phyloP scores from a whole-genome alignment of 2,888 invertebrate genomes.

The Neoscelio sp. region DNA sequence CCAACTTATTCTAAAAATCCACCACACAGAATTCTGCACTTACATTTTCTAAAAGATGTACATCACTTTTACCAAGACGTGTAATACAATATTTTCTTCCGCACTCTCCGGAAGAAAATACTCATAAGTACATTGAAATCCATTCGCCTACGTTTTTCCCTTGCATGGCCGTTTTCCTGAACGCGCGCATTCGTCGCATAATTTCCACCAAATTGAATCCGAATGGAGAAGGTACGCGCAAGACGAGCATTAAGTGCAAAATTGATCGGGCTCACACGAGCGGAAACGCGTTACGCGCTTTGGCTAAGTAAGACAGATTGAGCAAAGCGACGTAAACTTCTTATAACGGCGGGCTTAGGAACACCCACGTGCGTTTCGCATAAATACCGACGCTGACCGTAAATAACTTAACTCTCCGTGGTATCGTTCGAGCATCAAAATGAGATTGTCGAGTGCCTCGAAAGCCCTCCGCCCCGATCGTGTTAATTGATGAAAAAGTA shows the following conservation, averaged over 20 bases:
- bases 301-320: conserved; percentile 70
- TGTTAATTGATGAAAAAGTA: conserved; percentile 51
- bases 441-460: conserved; percentile 28
- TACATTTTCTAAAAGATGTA: too few relatives aligned
- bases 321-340: conserved; percentile 61
- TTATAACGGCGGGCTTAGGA: conserved; percentile 63
- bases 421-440: conserved; percentile 50
- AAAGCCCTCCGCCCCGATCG: conserved; percentile 44
- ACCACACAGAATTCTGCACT: background rate
- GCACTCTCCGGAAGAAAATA: background rate
- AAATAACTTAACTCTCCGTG: conserved; percentile 39
- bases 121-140: conserved; percentile 11
- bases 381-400: conserved; percentile 52
- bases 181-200: conserved; percentile 47
- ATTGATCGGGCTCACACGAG: conserved; percentile 58
- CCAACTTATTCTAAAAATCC: too few relatives aligned
- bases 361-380: conserved; percentile 65
- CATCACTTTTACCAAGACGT: too few relatives aligned
- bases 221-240: conserved; percentile 24
- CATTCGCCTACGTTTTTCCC: conserved; percentile 5
- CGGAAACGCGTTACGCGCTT: conserved; percentile 67
- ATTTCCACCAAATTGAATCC: conserved; percentile 57
- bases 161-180: conserved; percentile 12
- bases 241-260: conserved; percentile 54
- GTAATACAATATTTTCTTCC: conserved; percentile 27